Evolutionary conservation across 2,888 invertebrate genomes (phyloP), one percentile per base, ranked within the genome.

Genomic region (Ophioninae sp.): DNA sequence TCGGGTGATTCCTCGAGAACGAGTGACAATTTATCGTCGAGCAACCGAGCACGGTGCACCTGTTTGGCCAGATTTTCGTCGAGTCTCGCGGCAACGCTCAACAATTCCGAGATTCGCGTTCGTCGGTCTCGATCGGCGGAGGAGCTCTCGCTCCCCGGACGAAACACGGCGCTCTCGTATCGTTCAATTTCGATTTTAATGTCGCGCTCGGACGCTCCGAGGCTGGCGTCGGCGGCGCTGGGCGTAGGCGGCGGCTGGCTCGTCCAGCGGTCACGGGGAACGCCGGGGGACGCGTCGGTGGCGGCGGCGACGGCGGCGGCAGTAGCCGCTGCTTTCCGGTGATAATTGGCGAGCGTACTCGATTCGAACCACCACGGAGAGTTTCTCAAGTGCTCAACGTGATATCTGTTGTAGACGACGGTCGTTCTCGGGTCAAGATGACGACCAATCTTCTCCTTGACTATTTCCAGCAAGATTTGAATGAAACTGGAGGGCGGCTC

Each of bases 281-380:
- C 30, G 3, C 30, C 30, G 30, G 30, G 30, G 30, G 30, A 30
- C 1, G 30, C 30, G 30, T 3, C 2, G 3, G 30, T 3, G 30
- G 30, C 30, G 30, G n/a, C n/a, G n/a, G n/a, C n/a, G 13, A 71
- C 22, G 58, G 30, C 20, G 13, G 20, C 17, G 23, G 17, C 44
- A 37, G n/a, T 67, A 41, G 74, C 17, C 17, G 51, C 51, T 13
- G 30, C 51, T 37, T 59, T 17, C 58, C 76, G 81, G 41, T 88
- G 79, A 44, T 89, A 90, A 79, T 88, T 86, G 8, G 85, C 79
- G 44, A 92, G 87, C 17, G 87, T 81, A 22, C 83, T 88, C 59
- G 91, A 89, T 88, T 93, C 89, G 89, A 95, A 95, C 92, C 95
- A 94, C 96, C 96, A 96, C 59, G 95, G 93, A 22, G 93, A 92